Conservation (phyloP, 2,888 invertebrate genomes). For the Sesamia inferens region DNA sequence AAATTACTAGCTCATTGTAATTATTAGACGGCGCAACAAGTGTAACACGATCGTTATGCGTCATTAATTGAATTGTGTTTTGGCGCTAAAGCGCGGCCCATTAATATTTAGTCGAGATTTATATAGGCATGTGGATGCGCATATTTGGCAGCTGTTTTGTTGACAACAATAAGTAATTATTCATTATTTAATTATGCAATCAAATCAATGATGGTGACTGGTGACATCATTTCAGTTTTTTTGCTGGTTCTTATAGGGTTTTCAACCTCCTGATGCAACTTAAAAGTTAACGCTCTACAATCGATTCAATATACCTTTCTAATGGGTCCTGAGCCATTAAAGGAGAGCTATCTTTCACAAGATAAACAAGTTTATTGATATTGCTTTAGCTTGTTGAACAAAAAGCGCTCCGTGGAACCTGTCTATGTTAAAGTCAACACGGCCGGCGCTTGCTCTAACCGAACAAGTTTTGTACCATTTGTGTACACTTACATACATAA, state of each 20-base stretch:
- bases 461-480: slow-evolving; percentile 80
- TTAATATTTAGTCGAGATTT: slow-evolving; percentile 68
- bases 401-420: slow-evolving; percentile 76
- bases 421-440: slow-evolving; percentile 79
- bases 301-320: slow-evolving; percentile 64
- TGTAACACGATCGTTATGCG: slow-evolving; percentile 72
- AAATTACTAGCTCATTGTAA: slow-evolving; percentile 68
- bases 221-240: slow-evolving; percentile 53
- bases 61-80: slow-evolving; percentile 74
- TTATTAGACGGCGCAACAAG: slow-evolving; percentile 67
- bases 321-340: slow-evolving; percentile 71
- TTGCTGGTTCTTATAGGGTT: background rate
- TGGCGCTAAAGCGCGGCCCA: slow-evolving; percentile 67
- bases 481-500: slow-evolving; percentile 70
- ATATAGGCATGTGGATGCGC: slow-evolving; percentile 71
- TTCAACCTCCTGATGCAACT: slow-evolving; percentile 37
- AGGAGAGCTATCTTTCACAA: slow-evolving; percentile 77
- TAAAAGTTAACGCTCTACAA: slow-evolving; percentile 41
- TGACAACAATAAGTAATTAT: slow-evolving; percentile 56
- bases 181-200: slow-evolving; percentile 29
- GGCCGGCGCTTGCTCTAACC: slow-evolving; percentile 73
- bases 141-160: slow-evolving; percentile 69
- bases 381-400: slow-evolving; percentile 74
- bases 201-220: slow-evolving; percentile 31
- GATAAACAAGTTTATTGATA: slow-evolving; percentile 82